Conservation (phyloP, 1,140 invertebrate species). For the Anagrus nilaparvatae region DNA sequence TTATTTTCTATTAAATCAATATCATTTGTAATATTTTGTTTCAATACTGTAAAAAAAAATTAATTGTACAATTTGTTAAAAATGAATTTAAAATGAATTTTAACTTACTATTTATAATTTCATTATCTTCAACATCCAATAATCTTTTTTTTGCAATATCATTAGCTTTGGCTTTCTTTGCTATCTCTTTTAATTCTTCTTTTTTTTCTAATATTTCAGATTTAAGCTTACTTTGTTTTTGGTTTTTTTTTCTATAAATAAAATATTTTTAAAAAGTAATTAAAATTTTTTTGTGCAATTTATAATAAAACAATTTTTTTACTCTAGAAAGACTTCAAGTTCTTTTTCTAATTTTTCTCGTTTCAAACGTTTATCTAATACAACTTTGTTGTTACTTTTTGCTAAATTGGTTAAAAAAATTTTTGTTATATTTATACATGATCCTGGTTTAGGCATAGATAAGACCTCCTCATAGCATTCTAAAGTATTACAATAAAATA, state of each 20-base stretch:
- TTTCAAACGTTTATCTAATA: conserved; percentile 12
- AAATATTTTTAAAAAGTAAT: conserved; percentile 3
- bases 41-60: not conserved
- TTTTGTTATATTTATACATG: conserved; percentile 17
- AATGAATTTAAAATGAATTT: conserved; percentile 2
- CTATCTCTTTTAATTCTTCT: conserved; percentile 15
- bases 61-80: not conserved
- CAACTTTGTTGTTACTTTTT: conserved; percentile 7
- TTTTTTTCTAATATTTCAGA: conserved; percentile 21
- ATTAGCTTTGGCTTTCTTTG: conserved; percentile 19
- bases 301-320: conserved; percentile 13
- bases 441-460: conserved; percentile 16
- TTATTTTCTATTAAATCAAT: conserved; percentile 17
- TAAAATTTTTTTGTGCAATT: not conserved
- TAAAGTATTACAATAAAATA: conserved; percentile 1
- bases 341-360: conserved; percentile 15
- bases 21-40: too few species aligned
- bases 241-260: conserved; percentile 16
- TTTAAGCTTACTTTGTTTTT: conserved; percentile 18
- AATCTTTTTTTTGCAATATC: conserved; percentile 22
- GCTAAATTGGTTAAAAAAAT: conserved; percentile 18
- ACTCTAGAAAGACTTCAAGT: conserved; percentile 17
- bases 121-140: conserved; percentile 19
- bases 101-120: conserved; percentile 24
- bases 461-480: conserved; percentile 13